Base-by-base conservation (phyloP, 2,888 invertebrate species). In the Platypus cylindrus region DNA sequence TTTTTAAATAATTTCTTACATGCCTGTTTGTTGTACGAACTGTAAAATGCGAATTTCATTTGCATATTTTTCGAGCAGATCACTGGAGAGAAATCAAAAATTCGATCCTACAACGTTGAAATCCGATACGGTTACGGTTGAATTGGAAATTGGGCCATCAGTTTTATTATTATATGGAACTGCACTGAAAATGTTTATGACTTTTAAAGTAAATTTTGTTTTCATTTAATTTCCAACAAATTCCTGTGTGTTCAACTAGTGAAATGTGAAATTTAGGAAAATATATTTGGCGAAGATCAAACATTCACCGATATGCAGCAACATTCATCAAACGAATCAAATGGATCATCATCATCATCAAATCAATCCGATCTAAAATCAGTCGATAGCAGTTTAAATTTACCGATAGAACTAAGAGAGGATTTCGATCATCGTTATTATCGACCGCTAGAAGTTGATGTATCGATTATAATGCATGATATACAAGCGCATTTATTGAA, bases 271-370 rank as follows among this genome's bases (percentile, higher is more conserved):
- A 52, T 64, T 24, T 55, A 78, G 70, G 95, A 98, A 65, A 97
- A 97, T 55, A 89, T 97, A 46, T 91, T 98, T 58, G 97, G 97
- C 0, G 93, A 91, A 61, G 87, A 93, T 65, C 94, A 97, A 63
- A 73, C 71, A 15, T 93, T 93, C 54, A 86, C 86, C 1, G 93
- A 94, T 51, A 91, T 93, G 83, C 84, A 84, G 48, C 66, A 72
- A 1, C 68, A 63, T 38, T 58, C 55, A 14, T 53, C 55, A 51
- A 63, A 22, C 47, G 56, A 46, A 51, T 45, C 44, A 53, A 59
- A 33, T 52, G n/a, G n/a, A n/a, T n/a, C n/a, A n/a, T n/a, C n/a
- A n/a, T n/a, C n/a, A n/a, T n/a, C n/a, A n/a, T 56, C 41, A 45
- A 54, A 28, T 50, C 57, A 50, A 18, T 60, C 54, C 41, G 69